Conservation (phyloP, 2,888 invertebrate genomes). For the Serripes groenlandicus region DNA sequence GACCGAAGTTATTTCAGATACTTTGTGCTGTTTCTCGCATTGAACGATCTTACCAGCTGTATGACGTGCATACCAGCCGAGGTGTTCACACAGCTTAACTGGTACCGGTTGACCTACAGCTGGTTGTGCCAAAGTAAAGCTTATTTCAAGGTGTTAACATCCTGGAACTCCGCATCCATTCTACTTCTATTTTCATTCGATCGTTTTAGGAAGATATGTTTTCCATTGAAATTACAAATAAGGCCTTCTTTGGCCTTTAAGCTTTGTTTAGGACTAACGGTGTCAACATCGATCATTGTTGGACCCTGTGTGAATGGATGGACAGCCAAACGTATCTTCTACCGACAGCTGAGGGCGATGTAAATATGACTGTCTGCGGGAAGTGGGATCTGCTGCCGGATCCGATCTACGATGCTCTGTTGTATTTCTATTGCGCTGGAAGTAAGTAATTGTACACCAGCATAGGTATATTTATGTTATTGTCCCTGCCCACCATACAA, state of each 20-base stretch:
- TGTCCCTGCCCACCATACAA: neutral
- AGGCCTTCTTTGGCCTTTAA: neutral
- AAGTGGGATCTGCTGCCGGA: neutral
- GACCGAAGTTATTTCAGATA: conserved; percentile 2
- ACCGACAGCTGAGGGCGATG: neutral
- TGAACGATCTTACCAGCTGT: conserved; percentile 24
- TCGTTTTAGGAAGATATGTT: conserved; percentile 9
- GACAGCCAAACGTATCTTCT: neutral
- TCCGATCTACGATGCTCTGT: neutral
- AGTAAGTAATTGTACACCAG: neutral
- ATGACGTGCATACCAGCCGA: neutral
- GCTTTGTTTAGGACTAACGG: neutral
- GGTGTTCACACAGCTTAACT: conserved; percentile 13
- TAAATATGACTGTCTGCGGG: neutral
- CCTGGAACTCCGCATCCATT: neutral
- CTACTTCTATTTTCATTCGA: conserved; percentile 5
- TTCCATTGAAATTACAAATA: conserved; percentile 9
- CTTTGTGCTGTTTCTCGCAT: conserved; percentile 3
- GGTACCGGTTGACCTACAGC: neutral
- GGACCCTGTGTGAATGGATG: neutral
- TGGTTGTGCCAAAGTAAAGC: conserved; percentile 10
- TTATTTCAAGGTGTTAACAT: conserved; percentile 7
- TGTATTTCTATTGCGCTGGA: neutral
- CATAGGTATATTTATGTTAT: too few species aligned
- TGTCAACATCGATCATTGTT: neutral